Percentiles rank a stretch among this genome's conserved stretches.
phyloP scores from a whole-genome alignment of 2,888 invertebrate species.

The Gymnosoma rotundatum region DNA sequence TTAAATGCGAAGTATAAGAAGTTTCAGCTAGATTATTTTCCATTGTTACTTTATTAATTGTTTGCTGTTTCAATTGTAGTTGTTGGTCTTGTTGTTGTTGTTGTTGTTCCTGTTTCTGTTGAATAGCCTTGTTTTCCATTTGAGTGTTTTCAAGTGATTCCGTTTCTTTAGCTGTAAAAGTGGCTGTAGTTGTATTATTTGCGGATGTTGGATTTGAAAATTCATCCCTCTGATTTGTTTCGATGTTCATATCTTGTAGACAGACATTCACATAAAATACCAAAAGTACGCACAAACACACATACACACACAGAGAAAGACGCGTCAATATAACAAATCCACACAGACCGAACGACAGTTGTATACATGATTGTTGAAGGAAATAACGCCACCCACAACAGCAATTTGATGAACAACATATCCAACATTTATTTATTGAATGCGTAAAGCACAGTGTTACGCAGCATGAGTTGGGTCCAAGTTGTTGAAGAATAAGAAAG shows the following conservation, averaged over 20 bases:
- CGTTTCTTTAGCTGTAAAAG: slow-evolving; percentile 43
- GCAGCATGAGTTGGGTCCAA: background rate
- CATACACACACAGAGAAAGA: slow-evolving; percentile 44
- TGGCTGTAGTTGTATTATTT: slow-evolving; percentile 69
- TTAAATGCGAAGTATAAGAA: background rate
- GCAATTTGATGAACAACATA: slow-evolving; percentile 23
- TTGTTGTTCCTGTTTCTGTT: slow-evolving; percentile 23
- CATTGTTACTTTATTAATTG: slow-evolving; percentile 34
- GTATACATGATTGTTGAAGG: slow-evolving; percentile 21
- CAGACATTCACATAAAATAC: slow-evolving; percentile 64
- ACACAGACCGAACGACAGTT: slow-evolving; percentile 13
- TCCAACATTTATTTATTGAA: slow-evolving; percentile 27
- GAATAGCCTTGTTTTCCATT: slow-evolving; percentile 58
- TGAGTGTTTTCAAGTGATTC: slow-evolving; percentile 63
- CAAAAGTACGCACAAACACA: slow-evolving; percentile 71
- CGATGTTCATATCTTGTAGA: slow-evolving; percentile 74
- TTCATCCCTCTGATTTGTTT: slow-evolving; percentile 76
- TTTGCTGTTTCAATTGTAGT: slow-evolving; percentile 36
- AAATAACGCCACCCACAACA: slow-evolving; percentile 26
- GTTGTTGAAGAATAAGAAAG: slow-evolving; percentile 9
- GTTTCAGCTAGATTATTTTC: slow-evolving; percentile 27
- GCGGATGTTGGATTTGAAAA: slow-evolving; percentile 71
- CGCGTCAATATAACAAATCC: too few species aligned
- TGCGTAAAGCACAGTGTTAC: background rate
- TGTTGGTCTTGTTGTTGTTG: slow-evolving; percentile 19